Base-by-base conservation (phyloP, 2,888 invertebrate species). In the Corbicula japonica region DNA sequence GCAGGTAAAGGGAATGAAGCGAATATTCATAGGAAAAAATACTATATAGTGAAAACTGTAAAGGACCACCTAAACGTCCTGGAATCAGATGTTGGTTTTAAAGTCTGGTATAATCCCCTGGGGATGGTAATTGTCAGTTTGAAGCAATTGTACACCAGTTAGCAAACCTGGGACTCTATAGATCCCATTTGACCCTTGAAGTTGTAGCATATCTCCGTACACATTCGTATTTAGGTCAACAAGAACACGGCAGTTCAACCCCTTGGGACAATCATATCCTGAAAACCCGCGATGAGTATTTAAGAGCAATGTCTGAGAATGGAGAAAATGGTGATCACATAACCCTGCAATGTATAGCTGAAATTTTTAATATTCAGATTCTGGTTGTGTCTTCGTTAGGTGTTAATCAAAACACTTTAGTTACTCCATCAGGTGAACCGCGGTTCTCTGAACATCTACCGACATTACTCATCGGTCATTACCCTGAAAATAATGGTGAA, bases 261-360 rank as follows among this genome's bases (percentile, higher is more conserved):
- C n/a, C n/a, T n/a, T n/a, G n/a, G n/a, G n/a, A n/a, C n/a, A n/a
- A n/a, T n/a, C n/a, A n/a, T n/a, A n/a, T n/a, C n/a, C n/a, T n/a
- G n/a, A n/a, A n/a, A n/a, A n/a, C n/a, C n/a, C n/a, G n/a, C n/a
- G n/a, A n/a, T n/a, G n/a, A n/a, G n/a, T n/a, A n/a, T n/a, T n/a
- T n/a, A n/a, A n/a, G n/a, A n/a, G n/a, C n/a, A n/a, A 66, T 66
- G 52, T 52, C 66, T 30, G 28, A 30, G 21, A 15, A 62, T 8
- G 30, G 32, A 18, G 66, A 66, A 30, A 54, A 54, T 54, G 66
- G 66, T 23, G 56, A 66, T 41, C 66, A 66, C 23, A 54, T 66
- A 28, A 66, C 66, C 1, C 41, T 66, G 38, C 66, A 66, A 54
- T 35, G 54, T 41, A 54, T 66, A 4, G 52, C 66, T 10, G 54